Percentiles rank a stretch among this genome's conserved stretches.
phyloP scores from a whole-genome alignment of 2,797 vertebrate species.

The Prunella strophiata region DNA sequence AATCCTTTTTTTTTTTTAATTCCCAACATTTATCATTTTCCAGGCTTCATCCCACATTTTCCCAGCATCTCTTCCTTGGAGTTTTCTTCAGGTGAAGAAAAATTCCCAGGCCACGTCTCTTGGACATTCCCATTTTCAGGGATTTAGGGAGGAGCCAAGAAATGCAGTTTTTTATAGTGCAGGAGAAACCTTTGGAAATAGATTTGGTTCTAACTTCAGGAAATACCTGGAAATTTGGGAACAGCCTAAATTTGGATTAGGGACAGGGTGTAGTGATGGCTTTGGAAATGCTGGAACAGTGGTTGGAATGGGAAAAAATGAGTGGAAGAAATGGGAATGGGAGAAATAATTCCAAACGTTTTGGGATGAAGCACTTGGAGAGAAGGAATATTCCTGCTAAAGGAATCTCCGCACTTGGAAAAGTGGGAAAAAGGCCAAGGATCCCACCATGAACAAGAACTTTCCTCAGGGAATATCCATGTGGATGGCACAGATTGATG shows the following conservation, averaged over 20 bases:
- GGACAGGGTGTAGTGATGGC: background rate
- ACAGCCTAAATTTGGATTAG: background rate
- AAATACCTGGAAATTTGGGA: background rate
- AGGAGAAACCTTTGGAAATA: background rate
- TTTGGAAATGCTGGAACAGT: background rate
- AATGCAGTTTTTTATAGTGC: background rate
- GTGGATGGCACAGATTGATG: background rate
- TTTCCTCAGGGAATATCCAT: background rate
- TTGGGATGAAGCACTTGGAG: background rate
- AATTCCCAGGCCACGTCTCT: background rate
- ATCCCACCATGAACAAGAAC: background rate
- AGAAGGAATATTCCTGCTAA: background rate
- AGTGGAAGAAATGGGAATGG: background rate
- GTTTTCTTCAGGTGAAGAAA: background rate
- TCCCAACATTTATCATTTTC: background rate
- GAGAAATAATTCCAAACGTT: background rate
- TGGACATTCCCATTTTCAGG: background rate
- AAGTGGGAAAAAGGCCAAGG: background rate
- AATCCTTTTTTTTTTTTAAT: rapidly evolving
- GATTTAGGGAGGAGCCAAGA: background rate
- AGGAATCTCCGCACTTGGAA: background rate
- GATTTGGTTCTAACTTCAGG: background rate
- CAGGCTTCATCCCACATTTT: background rate
- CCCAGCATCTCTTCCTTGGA: too few species aligned
- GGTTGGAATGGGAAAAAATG: background rate